phyloP scores from a whole-genome alignment of 2,113 vertebrate genomes.

The Pangasianodon gigas region DNA sequence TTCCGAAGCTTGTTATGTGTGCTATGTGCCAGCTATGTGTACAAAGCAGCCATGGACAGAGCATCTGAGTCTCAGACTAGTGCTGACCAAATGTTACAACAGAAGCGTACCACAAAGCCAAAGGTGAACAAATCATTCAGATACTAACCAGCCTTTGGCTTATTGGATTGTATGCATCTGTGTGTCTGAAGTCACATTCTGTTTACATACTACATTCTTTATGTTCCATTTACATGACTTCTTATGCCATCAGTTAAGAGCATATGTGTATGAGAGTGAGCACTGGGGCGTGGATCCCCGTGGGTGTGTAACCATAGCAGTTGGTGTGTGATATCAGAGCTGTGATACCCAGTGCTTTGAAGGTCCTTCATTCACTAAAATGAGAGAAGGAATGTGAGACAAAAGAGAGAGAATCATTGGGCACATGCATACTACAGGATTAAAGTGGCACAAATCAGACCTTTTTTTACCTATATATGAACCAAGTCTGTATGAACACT shows the following conservation, averaged over 20 bases:
- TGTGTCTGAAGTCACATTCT: not conserved
- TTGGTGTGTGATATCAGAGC: constrained; percentile 70
- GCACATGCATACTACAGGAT: not conserved
- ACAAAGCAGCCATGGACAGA: not conserved
- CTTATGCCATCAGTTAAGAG: not conserved
- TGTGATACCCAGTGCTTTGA: constrained; percentile 60
- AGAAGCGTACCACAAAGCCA: not conserved
- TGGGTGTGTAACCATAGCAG: constrained; percentile 73
- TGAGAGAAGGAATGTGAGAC: constrained; percentile 17
- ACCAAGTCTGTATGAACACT: not conserved
- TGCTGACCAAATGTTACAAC: not conserved
- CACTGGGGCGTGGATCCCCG: constrained; percentile 51
- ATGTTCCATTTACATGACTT: not conserved
- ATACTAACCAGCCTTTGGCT: not conserved
- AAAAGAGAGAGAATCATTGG: not conserved
- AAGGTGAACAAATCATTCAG: not conserved
- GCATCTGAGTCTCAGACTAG: not conserved
- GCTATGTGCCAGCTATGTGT: not conserved
- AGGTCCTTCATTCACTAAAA: constrained; percentile 75
- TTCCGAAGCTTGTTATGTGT: not conserved
- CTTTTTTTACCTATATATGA: not conserved
- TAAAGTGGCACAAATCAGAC: not conserved
- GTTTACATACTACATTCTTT: not conserved
- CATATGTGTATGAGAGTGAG: constrained; percentile 34
- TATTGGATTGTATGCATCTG: not conserved